Evolutionary conservation across 2,888 invertebrate species (phyloP).

Genomic region (Stenotaenia linearis): DNA sequence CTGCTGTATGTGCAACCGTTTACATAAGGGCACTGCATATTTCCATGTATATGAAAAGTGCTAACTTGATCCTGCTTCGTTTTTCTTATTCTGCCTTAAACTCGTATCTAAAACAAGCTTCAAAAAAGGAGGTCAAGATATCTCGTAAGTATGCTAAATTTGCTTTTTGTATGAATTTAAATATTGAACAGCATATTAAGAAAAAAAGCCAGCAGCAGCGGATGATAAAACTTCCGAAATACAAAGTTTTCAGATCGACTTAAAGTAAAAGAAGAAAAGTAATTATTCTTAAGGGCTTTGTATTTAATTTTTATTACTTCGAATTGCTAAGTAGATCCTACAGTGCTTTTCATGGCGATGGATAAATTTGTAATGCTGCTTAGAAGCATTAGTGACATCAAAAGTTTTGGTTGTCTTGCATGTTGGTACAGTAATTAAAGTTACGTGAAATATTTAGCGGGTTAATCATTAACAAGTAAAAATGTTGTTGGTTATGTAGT

Average conservation of each 20-base stretch:
- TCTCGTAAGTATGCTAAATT: not conserved
- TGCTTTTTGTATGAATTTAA: not conserved
- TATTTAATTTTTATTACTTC: too few relatives aligned
- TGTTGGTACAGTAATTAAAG: too few relatives aligned
- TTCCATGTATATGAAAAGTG: constrained; percentile 20
- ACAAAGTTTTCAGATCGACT: not conserved
- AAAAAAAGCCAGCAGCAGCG: not conserved
- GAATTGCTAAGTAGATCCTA: too few relatives aligned
- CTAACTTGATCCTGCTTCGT: constrained; percentile 11
- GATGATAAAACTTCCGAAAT: not conserved
- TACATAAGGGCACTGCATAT: not conserved
- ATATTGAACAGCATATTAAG: not conserved
- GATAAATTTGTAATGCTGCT: too few relatives aligned
- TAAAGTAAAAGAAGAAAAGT: too few relatives aligned
- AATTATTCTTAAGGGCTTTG: too few relatives aligned
- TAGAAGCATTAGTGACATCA: too few relatives aligned
- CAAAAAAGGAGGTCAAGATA: not conserved
- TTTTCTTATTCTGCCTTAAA: constrained; percentile 1
- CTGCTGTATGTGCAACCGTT: not conserved
- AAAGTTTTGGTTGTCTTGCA: too few relatives aligned
- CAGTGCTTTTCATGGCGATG: too few relatives aligned
- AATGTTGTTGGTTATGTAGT: too few relatives aligned
- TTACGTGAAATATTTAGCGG: too few relatives aligned
- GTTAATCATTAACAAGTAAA: too few relatives aligned
- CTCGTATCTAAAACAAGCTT: not conserved